A percentile compares a stretch with the other conserved stretches of the same genome.
These are phyloP conservation scores for Malurus elegans DNA, from an alignment of 2,113 vertebrate genomes.

Conservation along the genomic window DNA sequence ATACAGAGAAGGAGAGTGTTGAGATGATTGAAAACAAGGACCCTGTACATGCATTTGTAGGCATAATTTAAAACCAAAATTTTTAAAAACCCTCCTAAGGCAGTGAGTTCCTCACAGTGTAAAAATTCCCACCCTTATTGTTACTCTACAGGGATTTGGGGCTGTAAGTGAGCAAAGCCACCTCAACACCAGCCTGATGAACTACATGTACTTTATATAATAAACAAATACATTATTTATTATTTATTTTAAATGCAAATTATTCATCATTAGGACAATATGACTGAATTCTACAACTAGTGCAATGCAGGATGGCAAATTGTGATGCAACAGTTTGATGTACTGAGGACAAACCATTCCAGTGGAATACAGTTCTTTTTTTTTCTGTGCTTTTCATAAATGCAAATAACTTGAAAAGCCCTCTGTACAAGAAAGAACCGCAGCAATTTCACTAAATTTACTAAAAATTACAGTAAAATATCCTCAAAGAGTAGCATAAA, in stretches of 20 bases:
- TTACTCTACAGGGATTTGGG: background rate
- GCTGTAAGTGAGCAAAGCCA: background rate
- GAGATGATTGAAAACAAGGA: background rate
- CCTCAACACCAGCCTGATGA: background rate
- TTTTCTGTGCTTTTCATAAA: background rate
- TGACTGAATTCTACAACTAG: background rate
- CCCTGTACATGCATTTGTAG: background rate
- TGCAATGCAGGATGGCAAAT: background rate
- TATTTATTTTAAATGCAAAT: background rate
- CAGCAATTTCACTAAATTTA: background rate
- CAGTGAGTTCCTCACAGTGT: background rate
- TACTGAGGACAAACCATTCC: background rate
- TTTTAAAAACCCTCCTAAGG: background rate
- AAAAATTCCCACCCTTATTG: background rate
- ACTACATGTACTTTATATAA: background rate
- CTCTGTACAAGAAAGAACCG: background rate
- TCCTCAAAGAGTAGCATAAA: background rate
- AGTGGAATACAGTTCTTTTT: background rate
- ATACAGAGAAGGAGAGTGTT: background rate
- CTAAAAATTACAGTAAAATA: background rate
- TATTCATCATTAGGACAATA: background rate
- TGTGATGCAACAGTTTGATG: background rate
- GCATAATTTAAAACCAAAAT: background rate
- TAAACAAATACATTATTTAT: background rate
- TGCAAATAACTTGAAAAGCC: background rate